Evolutionary conservation across 2,113 vertebrate species (phyloP).

Genomic region (Nanorana parkeri): DNA sequence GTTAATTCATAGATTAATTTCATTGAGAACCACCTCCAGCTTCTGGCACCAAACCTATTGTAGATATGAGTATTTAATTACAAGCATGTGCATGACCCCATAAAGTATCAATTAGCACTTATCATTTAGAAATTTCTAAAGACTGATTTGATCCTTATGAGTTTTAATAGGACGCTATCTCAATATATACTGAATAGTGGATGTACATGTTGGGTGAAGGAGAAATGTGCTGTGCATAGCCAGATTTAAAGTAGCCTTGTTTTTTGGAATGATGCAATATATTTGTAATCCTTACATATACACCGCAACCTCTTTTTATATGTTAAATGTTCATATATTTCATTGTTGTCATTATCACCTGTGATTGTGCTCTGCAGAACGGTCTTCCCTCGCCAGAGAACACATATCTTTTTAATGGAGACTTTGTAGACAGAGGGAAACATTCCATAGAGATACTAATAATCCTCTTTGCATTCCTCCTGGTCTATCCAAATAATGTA

Average conservation of each 20-base stretch:
- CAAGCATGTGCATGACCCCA: too few relatives aligned
- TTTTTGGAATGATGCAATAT: neutral
- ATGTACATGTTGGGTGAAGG: too few relatives aligned
- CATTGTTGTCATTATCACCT: neutral
- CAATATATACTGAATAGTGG: too few relatives aligned
- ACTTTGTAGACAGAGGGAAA: conserved; percentile 95
- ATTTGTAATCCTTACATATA: neutral
- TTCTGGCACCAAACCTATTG: too few relatives aligned
- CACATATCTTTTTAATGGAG: conserved; percentile 92
- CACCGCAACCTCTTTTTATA: neutral
- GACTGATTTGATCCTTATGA: too few relatives aligned
- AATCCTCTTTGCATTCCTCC: conserved; percentile 87
- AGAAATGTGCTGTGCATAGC: too few relatives aligned
- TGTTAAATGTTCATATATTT: neutral
- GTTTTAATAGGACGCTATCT: too few relatives aligned
- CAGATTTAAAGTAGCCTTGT: neutral
- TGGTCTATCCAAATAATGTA: conserved; percentile 90
- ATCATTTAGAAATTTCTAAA: too few relatives aligned
- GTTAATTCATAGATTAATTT: too few relatives aligned
- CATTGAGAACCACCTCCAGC: too few relatives aligned
- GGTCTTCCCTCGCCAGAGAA: conserved; percentile 90
- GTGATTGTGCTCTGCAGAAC: conserved; percentile 77
- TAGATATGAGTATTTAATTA: too few relatives aligned
- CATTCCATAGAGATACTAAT: conserved; percentile 90
- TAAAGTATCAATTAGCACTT: too few relatives aligned